A percentile compares a stretch with the other conserved stretches of the same genome.
phyloP scores from a whole-genome alignment of 2,888 invertebrate species.

The Amiota mariae region DNA sequence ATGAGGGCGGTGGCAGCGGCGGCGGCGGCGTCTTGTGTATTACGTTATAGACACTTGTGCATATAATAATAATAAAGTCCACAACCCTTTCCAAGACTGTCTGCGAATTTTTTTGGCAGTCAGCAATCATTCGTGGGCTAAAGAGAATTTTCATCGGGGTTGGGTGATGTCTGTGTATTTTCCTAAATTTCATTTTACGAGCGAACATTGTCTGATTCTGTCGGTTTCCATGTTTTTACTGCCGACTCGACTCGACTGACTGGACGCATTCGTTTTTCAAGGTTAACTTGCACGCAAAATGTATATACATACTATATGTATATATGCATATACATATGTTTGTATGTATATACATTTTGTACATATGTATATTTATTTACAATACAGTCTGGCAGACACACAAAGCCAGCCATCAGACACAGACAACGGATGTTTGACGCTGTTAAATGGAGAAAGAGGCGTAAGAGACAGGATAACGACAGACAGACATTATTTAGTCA shows the following conservation, averaged over 20 bases:
- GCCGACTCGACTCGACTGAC: too few relatives aligned
- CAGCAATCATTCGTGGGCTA: background rate
- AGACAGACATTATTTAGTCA: constrained; percentile 27
- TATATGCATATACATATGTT: constrained; percentile 24
- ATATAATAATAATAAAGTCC: constrained; percentile 45
- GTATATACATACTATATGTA: background rate
- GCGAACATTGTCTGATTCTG: constrained; percentile 42
- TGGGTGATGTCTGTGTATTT: constrained; percentile 40
- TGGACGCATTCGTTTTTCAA: constrained; percentile 72
- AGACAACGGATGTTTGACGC: constrained; percentile 20
- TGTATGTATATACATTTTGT: background rate
- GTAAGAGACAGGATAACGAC: background rate
- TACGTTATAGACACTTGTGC: background rate
- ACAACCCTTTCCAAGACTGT: constrained; percentile 52
- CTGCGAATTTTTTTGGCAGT: constrained; percentile 33
- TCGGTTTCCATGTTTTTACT: constrained; percentile 40
- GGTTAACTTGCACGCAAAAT: constrained; percentile 59
- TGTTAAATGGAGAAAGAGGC: background rate
- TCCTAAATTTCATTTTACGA: constrained; percentile 64
- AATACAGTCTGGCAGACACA: constrained; percentile 36
- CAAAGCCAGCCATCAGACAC: constrained; percentile 20
- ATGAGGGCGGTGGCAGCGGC: background rate
- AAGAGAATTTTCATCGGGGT: background rate
- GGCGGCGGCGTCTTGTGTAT: background rate
- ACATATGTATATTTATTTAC: background rate